phyloP scores from a whole-genome alignment of 2,797 vertebrate genomes.

The Taenioides sp. region DNA sequence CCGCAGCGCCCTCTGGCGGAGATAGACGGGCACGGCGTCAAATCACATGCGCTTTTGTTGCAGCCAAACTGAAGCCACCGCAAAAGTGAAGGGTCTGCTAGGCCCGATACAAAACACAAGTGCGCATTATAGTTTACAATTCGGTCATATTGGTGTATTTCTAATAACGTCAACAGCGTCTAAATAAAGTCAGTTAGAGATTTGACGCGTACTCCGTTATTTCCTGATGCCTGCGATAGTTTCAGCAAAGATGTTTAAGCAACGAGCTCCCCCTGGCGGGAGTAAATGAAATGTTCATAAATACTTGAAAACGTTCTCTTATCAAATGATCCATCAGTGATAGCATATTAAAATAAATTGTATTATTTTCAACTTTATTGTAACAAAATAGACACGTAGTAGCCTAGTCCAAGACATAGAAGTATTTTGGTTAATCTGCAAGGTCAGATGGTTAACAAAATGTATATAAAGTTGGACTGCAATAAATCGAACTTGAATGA shows the following conservation, averaged over 20 bases:
- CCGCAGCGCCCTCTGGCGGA: slow-evolving; percentile 41
- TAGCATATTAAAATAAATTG: too few relatives aligned
- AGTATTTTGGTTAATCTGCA: too few relatives aligned
- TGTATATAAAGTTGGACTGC: too few relatives aligned
- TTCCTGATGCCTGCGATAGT: background rate
- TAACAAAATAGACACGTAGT: too few relatives aligned
- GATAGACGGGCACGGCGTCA: background rate
- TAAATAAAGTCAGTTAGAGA: background rate
- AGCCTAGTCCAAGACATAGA: too few relatives aligned
- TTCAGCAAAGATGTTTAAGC: background rate
- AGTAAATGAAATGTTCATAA: background rate
- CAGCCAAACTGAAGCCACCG: background rate
- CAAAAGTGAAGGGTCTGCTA: background rate
- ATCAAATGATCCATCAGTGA: background rate
- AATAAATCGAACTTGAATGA: too few relatives aligned
- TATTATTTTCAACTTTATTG: too few relatives aligned
- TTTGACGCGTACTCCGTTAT: background rate
- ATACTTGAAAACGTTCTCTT: background rate
- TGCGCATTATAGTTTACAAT: background rate
- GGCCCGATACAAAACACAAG: background rate
- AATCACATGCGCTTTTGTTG: background rate
- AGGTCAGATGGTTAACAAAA: too few relatives aligned
- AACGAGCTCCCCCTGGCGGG: slow-evolving; percentile 47
- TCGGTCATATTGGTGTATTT: background rate
- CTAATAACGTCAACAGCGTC: background rate